phyloP scores from a whole-genome alignment of 2,888 invertebrate species.

The Lithodes maja region DNA sequence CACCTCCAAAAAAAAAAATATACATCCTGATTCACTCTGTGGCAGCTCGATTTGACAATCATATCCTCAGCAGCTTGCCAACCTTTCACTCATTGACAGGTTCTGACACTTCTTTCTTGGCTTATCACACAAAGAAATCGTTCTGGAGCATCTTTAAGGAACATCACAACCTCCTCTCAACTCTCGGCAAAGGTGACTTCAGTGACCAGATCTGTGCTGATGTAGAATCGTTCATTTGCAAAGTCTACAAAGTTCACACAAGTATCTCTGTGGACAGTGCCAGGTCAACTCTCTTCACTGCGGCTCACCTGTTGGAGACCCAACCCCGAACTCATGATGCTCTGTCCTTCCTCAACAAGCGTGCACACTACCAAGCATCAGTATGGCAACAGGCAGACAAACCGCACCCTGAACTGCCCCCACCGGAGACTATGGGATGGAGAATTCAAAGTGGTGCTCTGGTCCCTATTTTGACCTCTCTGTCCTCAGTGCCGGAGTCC shows the following conservation, averaged over 20 bases:
- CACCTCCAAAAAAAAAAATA: not conserved
- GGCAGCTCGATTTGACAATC: not conserved
- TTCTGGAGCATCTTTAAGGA: constrained; percentile 1
- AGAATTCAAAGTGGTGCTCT: constrained; percentile 17
- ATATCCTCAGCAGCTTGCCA: constrained; percentile 18
- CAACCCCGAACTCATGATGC: constrained; percentile 28
- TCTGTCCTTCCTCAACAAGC: constrained; percentile 23
- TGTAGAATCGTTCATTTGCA: constrained; percentile 5
- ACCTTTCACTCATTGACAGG: constrained; percentile 30
- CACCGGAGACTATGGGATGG: constrained; percentile 42
- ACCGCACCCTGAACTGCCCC: constrained; percentile 17
- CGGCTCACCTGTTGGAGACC: not conserved
- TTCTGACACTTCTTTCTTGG: constrained; percentile 19
- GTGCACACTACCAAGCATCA: constrained; percentile 34
- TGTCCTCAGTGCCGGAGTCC: constrained; percentile 26
- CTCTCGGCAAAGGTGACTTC: constrained; percentile 23
- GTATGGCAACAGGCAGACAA: constrained; percentile 32
- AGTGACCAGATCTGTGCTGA: constrained; percentile 4
- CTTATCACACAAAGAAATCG: constrained; percentile 23
- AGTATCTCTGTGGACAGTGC: constrained; percentile 7
- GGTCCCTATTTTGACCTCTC: constrained; percentile 19
- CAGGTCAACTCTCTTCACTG: not conserved
- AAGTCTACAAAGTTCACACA: not conserved
- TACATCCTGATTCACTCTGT: not conserved
- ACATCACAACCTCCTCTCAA: constrained; percentile 16